Evolutionary conservation across 2,797 vertebrate genomes (phyloP).

Genomic region (Ctenopoma multispine): DNA sequence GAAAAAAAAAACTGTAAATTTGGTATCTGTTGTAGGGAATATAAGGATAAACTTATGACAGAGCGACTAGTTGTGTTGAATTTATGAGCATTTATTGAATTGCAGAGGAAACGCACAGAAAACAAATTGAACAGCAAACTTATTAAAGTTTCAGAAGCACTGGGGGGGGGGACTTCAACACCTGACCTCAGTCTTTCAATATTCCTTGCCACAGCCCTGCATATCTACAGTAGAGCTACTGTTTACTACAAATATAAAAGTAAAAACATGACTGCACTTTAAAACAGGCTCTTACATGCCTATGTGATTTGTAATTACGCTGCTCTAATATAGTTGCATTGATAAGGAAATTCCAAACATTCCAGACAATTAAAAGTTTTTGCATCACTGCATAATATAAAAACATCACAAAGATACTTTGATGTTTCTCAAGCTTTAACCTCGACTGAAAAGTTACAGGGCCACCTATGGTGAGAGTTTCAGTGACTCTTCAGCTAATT

Average conservation of each 20-base stretch:
- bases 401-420: conserved; percentile 25
- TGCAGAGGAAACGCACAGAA: not conserved
- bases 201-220: not conserved
- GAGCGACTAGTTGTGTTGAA: not conserved
- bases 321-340: not conserved
- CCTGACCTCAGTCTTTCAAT: not conserved
- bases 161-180: not conserved
- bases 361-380: conserved; percentile 52
- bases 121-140: not conserved
- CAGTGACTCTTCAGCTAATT: conserved; percentile 30
- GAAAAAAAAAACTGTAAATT: no score
- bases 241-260: no score
- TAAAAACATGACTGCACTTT: not conserved
- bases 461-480: not conserved
- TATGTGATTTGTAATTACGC: not conserved
- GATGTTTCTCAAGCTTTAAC: conserved; percentile 26
- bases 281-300: not conserved
- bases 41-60: no score
- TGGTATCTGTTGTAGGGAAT: no score
- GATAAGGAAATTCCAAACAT: conserved; percentile 18
- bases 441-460: conserved; percentile 14
- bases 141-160: not conserved
- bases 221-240: not conserved
- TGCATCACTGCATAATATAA: conserved; percentile 40
- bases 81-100: not conserved